Evolutionary conservation across 2,113 vertebrate species (phyloP).

Genomic region (Hiodon tergisus): DNA sequence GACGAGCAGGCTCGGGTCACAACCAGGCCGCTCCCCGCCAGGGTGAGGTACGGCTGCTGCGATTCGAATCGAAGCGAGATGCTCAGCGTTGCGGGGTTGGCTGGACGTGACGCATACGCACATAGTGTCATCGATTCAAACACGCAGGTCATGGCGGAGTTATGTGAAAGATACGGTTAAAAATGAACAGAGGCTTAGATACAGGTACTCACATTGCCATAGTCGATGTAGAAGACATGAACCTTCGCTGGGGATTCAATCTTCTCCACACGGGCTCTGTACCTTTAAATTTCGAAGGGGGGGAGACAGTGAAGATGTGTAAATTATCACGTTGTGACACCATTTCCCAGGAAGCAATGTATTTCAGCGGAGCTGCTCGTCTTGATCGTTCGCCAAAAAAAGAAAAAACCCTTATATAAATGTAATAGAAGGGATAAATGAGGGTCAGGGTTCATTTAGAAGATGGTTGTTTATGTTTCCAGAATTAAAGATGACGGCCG

Average conservation of each 20-base stretch:
- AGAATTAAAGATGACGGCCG: conserved; percentile 10
- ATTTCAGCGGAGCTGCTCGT: neutral
- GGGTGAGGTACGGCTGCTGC: no score
- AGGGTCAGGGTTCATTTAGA: neutral
- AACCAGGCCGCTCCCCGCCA: no score
- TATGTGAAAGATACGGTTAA: neutral
- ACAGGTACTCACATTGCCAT: conserved; percentile 84
- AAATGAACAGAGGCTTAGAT: neutral
- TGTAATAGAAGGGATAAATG: neutral
- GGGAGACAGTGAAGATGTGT: conserved; percentile 22
- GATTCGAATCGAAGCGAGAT: no score
- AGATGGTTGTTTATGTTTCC: conserved; percentile 15
- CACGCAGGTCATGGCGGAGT: neutral
- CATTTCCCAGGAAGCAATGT: neutral
- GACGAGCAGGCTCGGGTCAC: no score
- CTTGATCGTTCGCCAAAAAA: neutral
- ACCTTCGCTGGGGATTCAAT: conserved; percentile 79
- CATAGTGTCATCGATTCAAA: neutral
- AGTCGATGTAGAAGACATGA: conserved; percentile 95
- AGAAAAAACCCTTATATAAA: neutral
- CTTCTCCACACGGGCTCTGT: conserved; percentile 90
- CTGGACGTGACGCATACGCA: no score
- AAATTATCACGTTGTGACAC: neutral
- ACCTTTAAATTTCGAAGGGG: conserved; percentile 63
- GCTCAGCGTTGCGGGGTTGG: no score